Conservation (phyloP, 1,140 invertebrate species). For the Magallana gigas region DNA sequence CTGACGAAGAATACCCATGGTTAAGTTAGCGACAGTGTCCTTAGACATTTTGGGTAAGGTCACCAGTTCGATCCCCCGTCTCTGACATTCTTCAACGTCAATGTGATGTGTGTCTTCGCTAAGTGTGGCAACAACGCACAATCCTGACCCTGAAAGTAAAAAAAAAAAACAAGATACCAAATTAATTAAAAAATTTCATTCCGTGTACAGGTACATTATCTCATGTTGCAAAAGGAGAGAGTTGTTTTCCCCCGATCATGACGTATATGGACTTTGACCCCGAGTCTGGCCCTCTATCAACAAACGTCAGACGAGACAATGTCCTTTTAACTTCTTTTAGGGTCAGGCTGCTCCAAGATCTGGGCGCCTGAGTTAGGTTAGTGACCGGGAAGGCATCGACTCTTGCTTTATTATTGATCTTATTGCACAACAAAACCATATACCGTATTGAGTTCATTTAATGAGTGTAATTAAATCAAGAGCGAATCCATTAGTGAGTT, state of each 20-base stretch:
- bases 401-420: too few relatives aligned
- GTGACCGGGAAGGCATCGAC: background rate
- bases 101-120: slow-evolving; percentile 88
- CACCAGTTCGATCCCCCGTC: slow-evolving; percentile 81
- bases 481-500: too few relatives aligned
- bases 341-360: too few relatives aligned
- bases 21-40: slow-evolving; percentile 93
- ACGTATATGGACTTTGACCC: too few relatives aligned
- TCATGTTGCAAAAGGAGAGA: too few relatives aligned
- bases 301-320: background rate
- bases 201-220: too few relatives aligned
- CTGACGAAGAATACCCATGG: slow-evolving; percentile 82
- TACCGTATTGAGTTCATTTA: too few relatives aligned
- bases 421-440: too few relatives aligned
- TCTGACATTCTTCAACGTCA: slow-evolving; percentile 79
- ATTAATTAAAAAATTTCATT: too few relatives aligned
- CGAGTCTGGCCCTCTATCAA: background rate
- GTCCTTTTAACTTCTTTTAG: background rate
- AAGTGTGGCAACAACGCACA: slow-evolving; percentile 93
- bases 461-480: too few relatives aligned
- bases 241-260: too few relatives aligned
- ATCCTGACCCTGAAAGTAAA: slow-evolving; percentile 82
- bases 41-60: slow-evolving; percentile 94
- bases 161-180: background rate
- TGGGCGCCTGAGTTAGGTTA: background rate